Conservation (phyloP, 2,113 vertebrate genomes). For the Tyto alba region DNA sequence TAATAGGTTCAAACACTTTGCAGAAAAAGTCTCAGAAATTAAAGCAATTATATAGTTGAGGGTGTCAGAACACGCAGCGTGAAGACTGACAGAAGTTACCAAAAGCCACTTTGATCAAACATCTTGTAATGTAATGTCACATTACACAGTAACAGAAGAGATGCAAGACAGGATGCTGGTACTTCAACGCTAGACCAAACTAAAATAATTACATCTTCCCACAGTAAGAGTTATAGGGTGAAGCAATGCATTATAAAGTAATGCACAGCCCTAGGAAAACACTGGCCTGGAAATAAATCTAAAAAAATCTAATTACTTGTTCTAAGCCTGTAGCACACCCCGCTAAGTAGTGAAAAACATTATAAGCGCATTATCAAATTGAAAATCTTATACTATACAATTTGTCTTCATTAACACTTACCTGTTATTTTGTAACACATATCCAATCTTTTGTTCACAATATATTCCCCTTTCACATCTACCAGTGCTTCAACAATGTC, state of each 20-base stretch:
- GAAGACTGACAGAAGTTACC: neutral
- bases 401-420: slow-evolving; percentile 32
- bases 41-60: neutral
- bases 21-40: neutral
- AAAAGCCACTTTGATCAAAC: neutral
- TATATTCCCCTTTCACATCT: neutral
- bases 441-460: neutral
- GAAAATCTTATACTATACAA: neutral
- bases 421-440: neutral
- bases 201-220: slow-evolving; percentile 13
- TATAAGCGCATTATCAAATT: slow-evolving; percentile 1
- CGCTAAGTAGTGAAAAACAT: neutral
- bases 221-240: neutral
- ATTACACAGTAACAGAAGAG: neutral
- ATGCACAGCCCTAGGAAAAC: slow-evolving; percentile 40
- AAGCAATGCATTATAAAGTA: slow-evolving; percentile 23
- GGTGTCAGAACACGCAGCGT: rapidly evolving
- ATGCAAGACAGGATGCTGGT: neutral
- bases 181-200: neutral
- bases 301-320: slow-evolving; percentile 47
- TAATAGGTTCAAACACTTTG: neutral
- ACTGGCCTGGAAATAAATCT: slow-evolving; percentile 34
- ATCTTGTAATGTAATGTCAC: neutral
- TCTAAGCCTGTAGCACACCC: slow-evolving; percentile 33
- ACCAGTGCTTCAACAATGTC: neutral